Conservation (phyloP, 2,888 invertebrate species). For the Leptinotarsa haldemani region DNA sequence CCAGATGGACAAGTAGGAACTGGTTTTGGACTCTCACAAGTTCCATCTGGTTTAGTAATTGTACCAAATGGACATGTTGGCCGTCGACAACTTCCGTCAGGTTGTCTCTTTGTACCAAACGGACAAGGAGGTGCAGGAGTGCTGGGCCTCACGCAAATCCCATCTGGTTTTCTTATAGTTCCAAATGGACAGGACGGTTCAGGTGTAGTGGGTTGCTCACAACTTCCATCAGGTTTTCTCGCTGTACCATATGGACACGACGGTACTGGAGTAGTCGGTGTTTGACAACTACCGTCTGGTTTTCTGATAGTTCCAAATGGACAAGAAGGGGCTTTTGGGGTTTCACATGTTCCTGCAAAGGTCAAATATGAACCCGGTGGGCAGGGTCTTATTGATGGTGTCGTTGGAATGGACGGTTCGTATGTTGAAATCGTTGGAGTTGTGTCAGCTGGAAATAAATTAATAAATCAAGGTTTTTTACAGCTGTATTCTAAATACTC, state of each 20-base stretch:
- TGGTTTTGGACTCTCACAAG: constrained; percentile 21
- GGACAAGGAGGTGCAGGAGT: constrained; percentile 40
- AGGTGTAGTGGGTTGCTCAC: constrained; percentile 28
- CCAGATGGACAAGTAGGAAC: constrained; percentile 38
- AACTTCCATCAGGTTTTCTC: constrained; percentile 37
- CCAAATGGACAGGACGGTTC: constrained; percentile 35
- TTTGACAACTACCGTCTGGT: constrained; percentile 25
- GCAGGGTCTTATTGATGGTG: constrained; percentile 28
- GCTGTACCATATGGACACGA: constrained; percentile 24
- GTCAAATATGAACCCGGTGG: constrained; percentile 38
- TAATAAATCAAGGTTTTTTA: neutral
- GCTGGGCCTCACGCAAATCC: constrained; percentile 23
- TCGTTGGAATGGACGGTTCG: constrained; percentile 28
- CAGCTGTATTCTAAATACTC: constrained; percentile 17
- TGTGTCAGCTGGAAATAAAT: constrained; percentile 28
- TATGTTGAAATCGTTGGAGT: constrained; percentile 36
- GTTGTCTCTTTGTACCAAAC: constrained; percentile 39
- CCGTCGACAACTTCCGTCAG: constrained; percentile 35
- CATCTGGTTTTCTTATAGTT: constrained; percentile 31
- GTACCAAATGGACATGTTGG: constrained; percentile 42
- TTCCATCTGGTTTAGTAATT: constrained; percentile 32
- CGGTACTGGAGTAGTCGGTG: constrained; percentile 25
- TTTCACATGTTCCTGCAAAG: constrained; percentile 24
- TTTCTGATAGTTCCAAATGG: constrained; percentile 36
- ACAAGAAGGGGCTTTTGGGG: constrained; percentile 27